Base-by-base conservation (phyloP, 2,113 vertebrate species). In the Pachyramphus minor region DNA sequence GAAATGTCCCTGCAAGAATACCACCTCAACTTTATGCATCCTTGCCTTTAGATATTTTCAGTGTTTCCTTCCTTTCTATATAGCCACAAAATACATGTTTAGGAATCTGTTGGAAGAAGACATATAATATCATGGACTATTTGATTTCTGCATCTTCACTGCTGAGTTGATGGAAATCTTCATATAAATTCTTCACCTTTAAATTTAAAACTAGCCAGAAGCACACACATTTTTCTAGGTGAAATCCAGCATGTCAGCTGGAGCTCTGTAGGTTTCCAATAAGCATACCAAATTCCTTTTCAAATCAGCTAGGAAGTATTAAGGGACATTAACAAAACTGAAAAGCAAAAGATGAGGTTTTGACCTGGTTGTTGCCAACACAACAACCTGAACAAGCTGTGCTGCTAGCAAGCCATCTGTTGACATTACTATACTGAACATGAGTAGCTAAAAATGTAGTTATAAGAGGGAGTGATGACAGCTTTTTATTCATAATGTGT, bases 401-500 rank as follows among this genome's bases (percentile, higher is more conserved):
- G 58, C 28, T 81, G 69, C 25, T 85, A 60, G 68, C 50, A 88
- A 88, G 42, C 66, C 56, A 49, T 94, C 86, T 90, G 72, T 87
- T 91, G 88, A 76, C 58, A 58, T 63, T 67, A 63, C 19, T 39
- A 52, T 42, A 71, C 37, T 67, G 68, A 92, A 68, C 35, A 72
- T 52, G 47, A 94, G 30, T 39, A 77, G 20, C 80, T 95, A 95
- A 95, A 95, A 83, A 90, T 88, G 71, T 88, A 79, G 80, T 55
- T 67, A 62, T 35, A 74, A 72, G 39, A 78, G 24, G 44, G 81
- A 41, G 68, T 56, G 59, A 59, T 91, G 71, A 79, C 42, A 92
- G 28, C 28, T 85, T 84, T 88, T 76, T 71, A 82, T 90, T 81
- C 24, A 22, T 67, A 83, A 67, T 31, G 58, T 75, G 66, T 59